phyloP scores from a whole-genome alignment of 2,888 invertebrate species.

The Ophion ellenae region DNA sequence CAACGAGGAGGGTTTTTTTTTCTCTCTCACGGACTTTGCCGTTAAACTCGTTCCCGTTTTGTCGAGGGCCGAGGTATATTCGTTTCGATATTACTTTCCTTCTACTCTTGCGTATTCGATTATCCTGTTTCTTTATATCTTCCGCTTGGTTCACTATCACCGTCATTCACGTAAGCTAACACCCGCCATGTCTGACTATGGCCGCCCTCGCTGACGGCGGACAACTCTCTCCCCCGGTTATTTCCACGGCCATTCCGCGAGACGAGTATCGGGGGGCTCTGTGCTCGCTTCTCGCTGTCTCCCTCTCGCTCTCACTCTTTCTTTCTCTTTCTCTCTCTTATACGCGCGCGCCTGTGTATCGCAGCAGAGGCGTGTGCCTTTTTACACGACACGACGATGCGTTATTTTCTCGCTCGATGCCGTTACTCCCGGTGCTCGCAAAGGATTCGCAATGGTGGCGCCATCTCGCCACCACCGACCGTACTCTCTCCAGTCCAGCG shows the following conservation, averaged over 20 bases:
- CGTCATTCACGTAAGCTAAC: slow-evolving; percentile 84
- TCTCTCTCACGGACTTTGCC: slow-evolving; percentile 34
- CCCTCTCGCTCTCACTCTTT: slow-evolving; percentile 14
- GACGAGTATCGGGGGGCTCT: slow-evolving; percentile 28
- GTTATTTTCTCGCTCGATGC: slow-evolving; percentile 50
- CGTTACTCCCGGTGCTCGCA: slow-evolving; percentile 35
- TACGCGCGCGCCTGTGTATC: slow-evolving; percentile 2
- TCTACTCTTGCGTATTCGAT: slow-evolving; percentile 35
- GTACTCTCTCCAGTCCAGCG: neutral
- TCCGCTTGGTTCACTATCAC: slow-evolving; percentile 77
- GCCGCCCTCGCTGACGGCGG: slow-evolving; percentile 83
- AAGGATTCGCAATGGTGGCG: neutral
- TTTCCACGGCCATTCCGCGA: slow-evolving; percentile 65
- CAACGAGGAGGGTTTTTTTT: slow-evolving; percentile 69
- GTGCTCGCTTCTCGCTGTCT: slow-evolving; percentile 8
- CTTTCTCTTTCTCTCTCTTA: slow-evolving; percentile 18
- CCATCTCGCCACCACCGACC: neutral
- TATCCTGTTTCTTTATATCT: slow-evolving; percentile 44
- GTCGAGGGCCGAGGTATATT: neutral
- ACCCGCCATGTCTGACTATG: slow-evolving; percentile 92
- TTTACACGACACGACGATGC: slow-evolving; percentile 27
- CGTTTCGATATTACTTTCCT: slow-evolving; percentile 26
- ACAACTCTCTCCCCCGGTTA: slow-evolving; percentile 68
- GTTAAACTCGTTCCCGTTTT: slow-evolving; percentile 17
- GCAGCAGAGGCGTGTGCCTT: slow-evolving; percentile 7